These are phyloP conservation scores for Dendropsophus ebraccatus DNA, from an alignment of 2,113 vertebrate genomes.

Conservation along the genomic window DNA sequence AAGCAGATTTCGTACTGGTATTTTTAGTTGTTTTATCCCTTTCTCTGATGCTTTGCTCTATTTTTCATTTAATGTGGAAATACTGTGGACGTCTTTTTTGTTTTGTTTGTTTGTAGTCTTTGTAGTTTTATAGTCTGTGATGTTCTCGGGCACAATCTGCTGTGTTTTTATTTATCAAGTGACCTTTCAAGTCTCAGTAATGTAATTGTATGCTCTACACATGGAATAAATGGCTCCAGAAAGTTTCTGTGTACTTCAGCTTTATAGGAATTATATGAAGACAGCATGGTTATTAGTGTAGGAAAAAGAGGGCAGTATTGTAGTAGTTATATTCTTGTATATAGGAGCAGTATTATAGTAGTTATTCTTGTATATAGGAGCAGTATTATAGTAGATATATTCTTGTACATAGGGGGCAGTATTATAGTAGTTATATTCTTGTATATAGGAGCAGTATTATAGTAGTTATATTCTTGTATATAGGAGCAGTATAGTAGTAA, in stretches of 20 bases:
- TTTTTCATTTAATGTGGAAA: too few relatives aligned
- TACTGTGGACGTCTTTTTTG: too few relatives aligned
- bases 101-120: too few relatives aligned
- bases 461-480: constrained; percentile 9
- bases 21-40: too few relatives aligned
- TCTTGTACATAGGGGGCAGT: neutral
- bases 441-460: neutral
- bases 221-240: too few relatives aligned
- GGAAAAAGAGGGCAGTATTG: neutral
- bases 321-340: constrained; percentile 9
- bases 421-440: constrained; percentile 18
- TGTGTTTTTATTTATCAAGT: neutral
- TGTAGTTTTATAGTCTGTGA: neutral
- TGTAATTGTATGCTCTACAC: too few relatives aligned
- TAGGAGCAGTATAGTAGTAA: constrained; percentile 3
- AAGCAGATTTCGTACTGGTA: too few relatives aligned
- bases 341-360: constrained; percentile 16
- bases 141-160: neutral
- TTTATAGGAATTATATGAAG: neutral
- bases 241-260: neutral
- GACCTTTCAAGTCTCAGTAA: neutral
- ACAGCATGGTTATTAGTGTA: too few relatives aligned
- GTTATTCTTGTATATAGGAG: constrained; percentile 5
- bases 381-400: constrained; percentile 18
- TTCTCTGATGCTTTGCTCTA: too few relatives aligned